These are phyloP conservation scores for Pseudomyrmex cubaensis DNA, from an alignment of 1,140 invertebrate genomes.

Conservation along the genomic window DNA sequence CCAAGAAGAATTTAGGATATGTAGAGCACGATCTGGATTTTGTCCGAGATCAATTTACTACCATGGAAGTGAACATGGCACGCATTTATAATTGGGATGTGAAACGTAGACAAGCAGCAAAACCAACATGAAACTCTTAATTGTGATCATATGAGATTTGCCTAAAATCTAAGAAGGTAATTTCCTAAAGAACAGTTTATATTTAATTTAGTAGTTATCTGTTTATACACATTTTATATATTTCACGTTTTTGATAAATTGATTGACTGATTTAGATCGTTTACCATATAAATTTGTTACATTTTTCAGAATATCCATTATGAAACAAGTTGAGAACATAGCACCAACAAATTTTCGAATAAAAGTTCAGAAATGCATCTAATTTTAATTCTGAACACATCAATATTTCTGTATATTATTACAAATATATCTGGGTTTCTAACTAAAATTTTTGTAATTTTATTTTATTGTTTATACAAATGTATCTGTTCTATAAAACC, in stretches of 20 bases:
- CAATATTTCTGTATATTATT: conserved; percentile 63
- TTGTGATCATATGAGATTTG: conserved; percentile 43
- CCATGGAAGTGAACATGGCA: conserved; percentile 99
- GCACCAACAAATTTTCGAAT: conserved; percentile 21
- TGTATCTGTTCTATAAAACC: neutral
- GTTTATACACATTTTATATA: neutral
- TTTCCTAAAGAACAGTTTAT: neutral
- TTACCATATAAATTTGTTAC: no score
- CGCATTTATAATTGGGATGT: conserved; percentile 98
- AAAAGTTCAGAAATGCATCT: conserved; percentile 54
- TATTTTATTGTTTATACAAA: conserved; percentile 29
- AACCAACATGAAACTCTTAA: conserved; percentile 73
- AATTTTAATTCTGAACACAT: conserved; percentile 40
- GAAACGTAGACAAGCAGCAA: conserved; percentile 91
- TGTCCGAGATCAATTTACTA: conserved; percentile 97
- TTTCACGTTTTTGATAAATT: neutral
- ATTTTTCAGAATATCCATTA: conserved; percentile 41
- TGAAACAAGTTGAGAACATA: conserved; percentile 30
- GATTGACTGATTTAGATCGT: neutral
- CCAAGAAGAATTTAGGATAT: conserved; percentile 93
- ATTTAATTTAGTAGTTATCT: neutral
- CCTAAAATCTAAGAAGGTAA: conserved; percentile 63
- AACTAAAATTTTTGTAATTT: conserved; percentile 40
- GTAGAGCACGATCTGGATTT: conserved; percentile 97
- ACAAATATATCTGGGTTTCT: conserved; percentile 56